These are phyloP conservation scores for Eretmochelys imbricata DNA, from an alignment of 2,113 vertebrate genomes.

Conservation along the genomic window DNA sequence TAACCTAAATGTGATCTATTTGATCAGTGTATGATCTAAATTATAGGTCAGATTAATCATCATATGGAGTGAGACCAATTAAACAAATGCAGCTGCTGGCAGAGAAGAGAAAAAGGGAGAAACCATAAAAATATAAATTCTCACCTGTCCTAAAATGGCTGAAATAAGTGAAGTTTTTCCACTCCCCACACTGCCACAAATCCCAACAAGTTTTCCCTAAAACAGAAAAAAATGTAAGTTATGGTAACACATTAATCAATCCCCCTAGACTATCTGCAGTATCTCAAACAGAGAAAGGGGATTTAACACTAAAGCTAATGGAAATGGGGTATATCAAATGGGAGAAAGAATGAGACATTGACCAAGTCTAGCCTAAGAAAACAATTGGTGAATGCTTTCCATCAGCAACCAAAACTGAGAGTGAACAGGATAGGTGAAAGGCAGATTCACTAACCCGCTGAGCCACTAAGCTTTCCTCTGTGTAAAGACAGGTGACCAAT, in stretches of 20 bases:
- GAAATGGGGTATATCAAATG: background rate
- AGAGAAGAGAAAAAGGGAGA: background rate
- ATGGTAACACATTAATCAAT: background rate
- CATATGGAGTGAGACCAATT: background rate
- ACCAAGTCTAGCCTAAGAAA: background rate
- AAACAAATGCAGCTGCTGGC: background rate
- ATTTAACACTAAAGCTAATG: background rate
- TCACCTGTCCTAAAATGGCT: constrained; percentile 93
- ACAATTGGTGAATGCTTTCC: background rate
- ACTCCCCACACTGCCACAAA: constrained; percentile 94
- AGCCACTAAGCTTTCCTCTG: background rate
- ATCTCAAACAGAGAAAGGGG: background rate
- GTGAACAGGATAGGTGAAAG: background rate
- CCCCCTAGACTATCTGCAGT: background rate
- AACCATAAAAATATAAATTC: background rate
- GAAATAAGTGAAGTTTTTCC: constrained; percentile 94
- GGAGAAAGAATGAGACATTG: background rate
- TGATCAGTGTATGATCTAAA: background rate
- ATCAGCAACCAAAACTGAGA: background rate
- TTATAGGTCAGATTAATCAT: background rate
- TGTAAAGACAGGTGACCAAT: background rate
- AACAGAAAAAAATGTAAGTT: background rate
- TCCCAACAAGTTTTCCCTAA: constrained; percentile 91
- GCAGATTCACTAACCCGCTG: background rate
- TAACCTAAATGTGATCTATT: background rate